These are phyloP conservation scores for Pseudolaguvia tuberculata DNA, from an alignment of 2,113 vertebrate species.

Conservation along the genomic window DNA sequence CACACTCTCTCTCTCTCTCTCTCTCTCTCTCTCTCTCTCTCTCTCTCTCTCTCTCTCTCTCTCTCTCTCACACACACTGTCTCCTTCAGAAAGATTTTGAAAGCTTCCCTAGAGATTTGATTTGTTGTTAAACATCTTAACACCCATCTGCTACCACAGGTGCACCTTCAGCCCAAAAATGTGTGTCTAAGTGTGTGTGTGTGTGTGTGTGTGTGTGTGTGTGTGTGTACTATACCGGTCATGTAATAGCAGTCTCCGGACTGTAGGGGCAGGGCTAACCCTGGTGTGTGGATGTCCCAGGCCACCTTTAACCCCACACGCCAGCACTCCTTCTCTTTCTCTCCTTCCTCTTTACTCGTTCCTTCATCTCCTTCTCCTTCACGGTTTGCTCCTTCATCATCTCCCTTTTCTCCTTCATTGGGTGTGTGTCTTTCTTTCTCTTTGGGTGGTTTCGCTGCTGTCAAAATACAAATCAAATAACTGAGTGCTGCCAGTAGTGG, in stretches of 20 bases:
- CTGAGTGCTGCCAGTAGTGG: no score
- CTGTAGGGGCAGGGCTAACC: constrained; percentile 85
- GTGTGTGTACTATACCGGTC: constrained; percentile 59
- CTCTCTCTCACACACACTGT: background rate
- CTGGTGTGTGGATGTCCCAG: constrained; percentile 94
- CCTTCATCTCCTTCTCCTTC: constrained; percentile 42
- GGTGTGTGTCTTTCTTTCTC: constrained; percentile 19
- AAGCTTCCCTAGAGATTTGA: background rate
- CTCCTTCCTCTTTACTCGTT: constrained; percentile 70
- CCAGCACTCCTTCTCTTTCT: constrained; percentile 74
- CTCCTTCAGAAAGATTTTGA: background rate
- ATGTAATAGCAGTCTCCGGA: constrained; percentile 90
- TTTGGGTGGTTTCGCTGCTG: constrained; percentile 15
- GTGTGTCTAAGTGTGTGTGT: constrained; percentile 27
- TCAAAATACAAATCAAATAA: constrained; percentile 12
- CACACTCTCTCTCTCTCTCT: no score
- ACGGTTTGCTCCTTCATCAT: constrained; percentile 16
- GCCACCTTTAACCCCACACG: constrained; percentile 91
- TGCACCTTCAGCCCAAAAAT: background rate
- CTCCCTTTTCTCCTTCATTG: constrained; percentile 27
- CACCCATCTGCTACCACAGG: background rate
- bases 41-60: background rate
- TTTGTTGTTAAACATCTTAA: background rate
- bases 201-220: constrained; percentile 26
- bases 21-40: no score